phyloP scores from a whole-genome alignment of 2,113 vertebrate species.

The Gnathonemus echidnorhynchus region DNA sequence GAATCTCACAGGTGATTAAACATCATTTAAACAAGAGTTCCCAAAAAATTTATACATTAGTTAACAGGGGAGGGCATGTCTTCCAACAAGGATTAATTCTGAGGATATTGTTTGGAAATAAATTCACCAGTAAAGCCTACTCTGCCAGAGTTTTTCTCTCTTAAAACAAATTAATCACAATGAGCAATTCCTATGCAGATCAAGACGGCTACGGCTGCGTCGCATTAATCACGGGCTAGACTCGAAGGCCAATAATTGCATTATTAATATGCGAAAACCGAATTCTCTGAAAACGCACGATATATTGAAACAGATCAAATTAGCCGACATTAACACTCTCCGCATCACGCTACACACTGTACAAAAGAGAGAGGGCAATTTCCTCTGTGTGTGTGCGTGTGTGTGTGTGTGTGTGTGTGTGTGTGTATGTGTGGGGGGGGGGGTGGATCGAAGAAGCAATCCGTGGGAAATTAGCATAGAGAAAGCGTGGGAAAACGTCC shows the following conservation, averaged over 20 bases:
- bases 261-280: slow-evolving; percentile 39
- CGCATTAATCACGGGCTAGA: slow-evolving; percentile 29
- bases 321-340: slow-evolving; percentile 57
- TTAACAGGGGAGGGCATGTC: neutral
- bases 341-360: slow-evolving; percentile 43
- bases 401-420: neutral
- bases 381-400: neutral
- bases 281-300: slow-evolving; percentile 38
- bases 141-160: neutral
- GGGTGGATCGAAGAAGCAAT: slow-evolving; percentile 46
- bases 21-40: neutral
- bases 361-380: slow-evolving; percentile 55
- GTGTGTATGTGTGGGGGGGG: neutral
- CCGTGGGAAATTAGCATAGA: slow-evolving; percentile 56
- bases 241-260: slow-evolving; percentile 38
- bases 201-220: neutral
- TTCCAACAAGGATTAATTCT: neutral
- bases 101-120: neutral
- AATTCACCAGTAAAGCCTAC: slow-evolving; percentile 11
- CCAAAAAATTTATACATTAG: neutral
- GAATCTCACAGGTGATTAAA: neutral
- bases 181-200: slow-evolving; percentile 30
- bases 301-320: slow-evolving; percentile 45
- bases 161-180: slow-evolving; percentile 31
- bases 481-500: slow-evolving; percentile 54